These are phyloP conservation scores for Huso huso DNA, from an alignment of 2,797 vertebrate genomes.

Conservation along the genomic window DNA sequence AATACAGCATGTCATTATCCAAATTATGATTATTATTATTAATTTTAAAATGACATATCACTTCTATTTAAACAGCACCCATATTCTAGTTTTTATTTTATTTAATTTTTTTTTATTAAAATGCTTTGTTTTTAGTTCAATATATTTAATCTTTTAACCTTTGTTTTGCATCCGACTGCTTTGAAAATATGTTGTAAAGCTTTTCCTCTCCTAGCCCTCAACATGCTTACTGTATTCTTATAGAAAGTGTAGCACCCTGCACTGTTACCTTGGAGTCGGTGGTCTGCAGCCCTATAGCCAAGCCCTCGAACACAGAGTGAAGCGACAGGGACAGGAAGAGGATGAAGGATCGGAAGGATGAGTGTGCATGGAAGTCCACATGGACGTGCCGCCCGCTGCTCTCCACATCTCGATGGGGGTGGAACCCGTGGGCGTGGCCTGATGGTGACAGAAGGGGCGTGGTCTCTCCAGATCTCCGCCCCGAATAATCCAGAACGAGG, in stretches of 20 bases:
- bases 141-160: too few relatives aligned
- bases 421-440: constrained; percentile 30
- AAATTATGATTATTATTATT: too few relatives aligned
- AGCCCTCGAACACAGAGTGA: constrained; percentile 82
- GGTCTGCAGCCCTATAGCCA: constrained; percentile 79
- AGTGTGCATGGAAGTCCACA: constrained; percentile 64
- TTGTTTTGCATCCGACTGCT: neutral
- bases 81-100: too few relatives aligned
- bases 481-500: constrained; percentile 49
- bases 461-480: constrained; percentile 44
- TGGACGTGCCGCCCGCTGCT: constrained; percentile 59
- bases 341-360: constrained; percentile 63
- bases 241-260: too few relatives aligned
- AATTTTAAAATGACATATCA: too few relatives aligned
- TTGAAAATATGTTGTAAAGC: neutral
- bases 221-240: neutral
- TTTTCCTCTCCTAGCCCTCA: neutral
- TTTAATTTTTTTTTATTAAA: too few relatives aligned
- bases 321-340: constrained; percentile 82
- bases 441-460: constrained; percentile 32
- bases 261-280: constrained; percentile 58
- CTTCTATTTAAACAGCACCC: too few relatives aligned
- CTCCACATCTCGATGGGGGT: constrained; percentile 36
- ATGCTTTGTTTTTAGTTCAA: too few relatives aligned
- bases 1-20: too few relatives aligned